Evolutionary conservation across 2,888 invertebrate genomes (phyloP).

Genomic region (Mongoloraphidia duomilia): DNA sequence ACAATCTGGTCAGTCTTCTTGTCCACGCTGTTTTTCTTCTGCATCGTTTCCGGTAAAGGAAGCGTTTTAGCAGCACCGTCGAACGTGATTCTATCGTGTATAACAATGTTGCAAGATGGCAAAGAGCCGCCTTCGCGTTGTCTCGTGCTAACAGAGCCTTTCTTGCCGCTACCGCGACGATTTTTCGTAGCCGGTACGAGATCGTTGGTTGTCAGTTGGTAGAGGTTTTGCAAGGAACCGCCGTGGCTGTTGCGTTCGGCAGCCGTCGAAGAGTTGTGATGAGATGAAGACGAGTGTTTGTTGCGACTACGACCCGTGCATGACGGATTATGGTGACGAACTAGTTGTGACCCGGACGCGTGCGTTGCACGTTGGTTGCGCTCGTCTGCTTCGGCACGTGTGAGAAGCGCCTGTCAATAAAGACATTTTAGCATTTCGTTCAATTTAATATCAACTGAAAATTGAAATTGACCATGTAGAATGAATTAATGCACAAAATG

Average conservation of each 20-base stretch:
- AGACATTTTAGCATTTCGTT: neutral
- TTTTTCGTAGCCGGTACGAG: neutral
- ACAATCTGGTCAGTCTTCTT: constrained; percentile 3
- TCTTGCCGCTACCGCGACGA: constrained; percentile 14
- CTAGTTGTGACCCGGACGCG: constrained; percentile 30
- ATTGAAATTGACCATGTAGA: neutral
- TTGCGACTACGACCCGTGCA: constrained; percentile 27
- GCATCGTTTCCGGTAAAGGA: too few relatives aligned
- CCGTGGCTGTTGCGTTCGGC: constrained; percentile 31
- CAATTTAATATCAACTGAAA: neutral
- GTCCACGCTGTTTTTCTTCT: neutral
- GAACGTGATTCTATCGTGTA: constrained; percentile 2
- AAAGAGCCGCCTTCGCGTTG: constrained; percentile 52
- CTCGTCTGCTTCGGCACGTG: constrained; percentile 64
- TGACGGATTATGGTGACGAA: constrained; percentile 31
- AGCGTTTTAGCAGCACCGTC: neutral
- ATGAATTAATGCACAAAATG: too few relatives aligned
- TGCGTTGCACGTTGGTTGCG: constrained; percentile 40
- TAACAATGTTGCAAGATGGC: constrained; percentile 21
- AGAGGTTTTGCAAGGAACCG: constrained; percentile 44
- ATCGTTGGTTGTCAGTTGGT: neutral
- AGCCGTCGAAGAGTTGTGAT: constrained; percentile 13
- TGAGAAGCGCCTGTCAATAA: constrained; percentile 48
- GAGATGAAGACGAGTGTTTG: constrained; percentile 25
- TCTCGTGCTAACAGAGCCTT: constrained; percentile 24